Base-by-base conservation (phyloP, 2,113 vertebrate genomes). In the Bubo bubo region DNA sequence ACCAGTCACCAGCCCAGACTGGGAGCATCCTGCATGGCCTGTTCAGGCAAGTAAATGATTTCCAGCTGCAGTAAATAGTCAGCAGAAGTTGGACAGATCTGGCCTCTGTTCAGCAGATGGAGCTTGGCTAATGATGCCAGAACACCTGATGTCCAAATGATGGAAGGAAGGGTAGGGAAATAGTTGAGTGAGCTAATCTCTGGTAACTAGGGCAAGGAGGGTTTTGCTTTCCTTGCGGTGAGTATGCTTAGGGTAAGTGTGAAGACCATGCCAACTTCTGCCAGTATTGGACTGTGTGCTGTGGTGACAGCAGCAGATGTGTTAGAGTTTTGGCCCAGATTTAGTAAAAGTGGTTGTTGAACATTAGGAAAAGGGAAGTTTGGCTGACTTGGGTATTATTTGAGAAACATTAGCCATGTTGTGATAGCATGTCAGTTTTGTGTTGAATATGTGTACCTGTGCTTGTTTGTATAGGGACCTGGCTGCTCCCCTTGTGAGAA, bases 391-490 rank as follows among this genome's bases (percentile, higher is more conserved):
- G 59, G 24, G 8, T 58, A 11, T 73, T 63, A 43, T 7, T 43
- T 80, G 63, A 73, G 41, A 73, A 85, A 26, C 1, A 2, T 37
- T 56, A 47, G 19, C 19, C 7, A 9, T 18, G 45, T 56, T 80
- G 30, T 52, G 53, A 8, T 52, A n/a, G 26, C 3, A 1, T 43
- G 30, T 52, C 3, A 8, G 8, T 72, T 86, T 74, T 70, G 56
- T 47, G 24, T 39, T 60, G 72, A 81, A 59, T 14, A 16, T 2
- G 2, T 1, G 7, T 35, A n/a, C 4, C 0, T 8, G 47, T 32
- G 4, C 52, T 1, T 66, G 58, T 67, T 62, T 56, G 9, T 67
- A 8, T 15, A 35, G 59, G 21, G 58, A 43, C 30, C 11, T 43
- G 68, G 11, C 37, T 72, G 30, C 22, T 53, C 34, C 9, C 6